These are phyloP conservation scores for Chromobotia macracanthus DNA, from an alignment of 2,797 vertebrate species.

Conservation along the genomic window DNA sequence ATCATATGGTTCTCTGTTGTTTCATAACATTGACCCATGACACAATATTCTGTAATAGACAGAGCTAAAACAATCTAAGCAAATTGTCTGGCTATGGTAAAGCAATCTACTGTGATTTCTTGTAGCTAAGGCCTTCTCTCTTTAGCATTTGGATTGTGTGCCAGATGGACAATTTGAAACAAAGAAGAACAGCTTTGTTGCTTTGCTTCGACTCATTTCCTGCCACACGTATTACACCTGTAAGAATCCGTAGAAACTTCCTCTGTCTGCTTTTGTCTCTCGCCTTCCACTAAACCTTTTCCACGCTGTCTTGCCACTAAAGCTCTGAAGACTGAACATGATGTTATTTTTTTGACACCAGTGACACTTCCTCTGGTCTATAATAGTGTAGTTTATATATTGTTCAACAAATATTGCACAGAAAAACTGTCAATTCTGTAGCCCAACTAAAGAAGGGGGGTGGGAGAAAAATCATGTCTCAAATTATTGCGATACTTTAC, in stretches of 20 bases:
- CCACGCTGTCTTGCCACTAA: slow-evolving; percentile 23
- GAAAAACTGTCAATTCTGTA: slow-evolving; percentile 3
- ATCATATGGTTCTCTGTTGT: not conserved
- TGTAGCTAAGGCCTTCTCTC: not conserved
- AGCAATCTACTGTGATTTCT: not conserved
- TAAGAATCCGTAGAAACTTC: slow-evolving; percentile 39
- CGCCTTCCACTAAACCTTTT: slow-evolving; percentile 42
- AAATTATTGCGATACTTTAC: too few relatives aligned
- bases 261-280: slow-evolving; percentile 37
- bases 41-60: not conserved
- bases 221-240: slow-evolving; percentile 40
- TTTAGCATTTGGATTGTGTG: slow-evolving; percentile 14
- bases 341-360: slow-evolving; percentile 55
- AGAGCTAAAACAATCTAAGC: not conserved
- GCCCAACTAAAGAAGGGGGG: not conserved
- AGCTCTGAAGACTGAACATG: slow-evolving; percentile 56
- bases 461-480: too few relatives aligned
- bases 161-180: not conserved
- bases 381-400: slow-evolving; percentile 32
- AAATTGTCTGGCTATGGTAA: not conserved
- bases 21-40: not conserved
- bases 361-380: slow-evolving; percentile 43
- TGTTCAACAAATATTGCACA: not conserved
- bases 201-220: slow-evolving; percentile 42
- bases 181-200: not conserved